A percentile compares a stretch with the other conserved stretches of the same genome.
Conservation (phyloP, 2,797 vertebrate species). For the Odontamblyopus rebecca region DNA sequence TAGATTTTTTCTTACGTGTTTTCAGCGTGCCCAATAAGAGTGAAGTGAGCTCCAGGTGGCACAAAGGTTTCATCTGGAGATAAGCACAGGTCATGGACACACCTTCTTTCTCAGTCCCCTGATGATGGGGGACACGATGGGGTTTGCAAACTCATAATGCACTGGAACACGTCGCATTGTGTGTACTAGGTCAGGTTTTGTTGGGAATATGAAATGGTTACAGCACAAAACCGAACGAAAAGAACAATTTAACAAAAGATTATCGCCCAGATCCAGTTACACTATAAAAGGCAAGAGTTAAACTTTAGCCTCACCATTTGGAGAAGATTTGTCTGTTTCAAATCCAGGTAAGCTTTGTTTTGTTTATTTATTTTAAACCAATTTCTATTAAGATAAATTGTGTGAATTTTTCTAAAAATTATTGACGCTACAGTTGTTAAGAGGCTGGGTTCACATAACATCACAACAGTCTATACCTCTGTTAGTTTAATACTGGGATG, state of each 20-base stretch:
- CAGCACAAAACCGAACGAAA: constrained; percentile 42
- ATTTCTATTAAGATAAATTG: neutral
- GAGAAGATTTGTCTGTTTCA: constrained; percentile 27
- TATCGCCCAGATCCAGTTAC: constrained; percentile 47
- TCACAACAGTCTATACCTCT: neutral
- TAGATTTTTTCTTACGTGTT: neutral
- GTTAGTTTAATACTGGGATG: neutral
- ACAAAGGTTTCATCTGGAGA: neutral
- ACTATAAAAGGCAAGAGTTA: constrained; percentile 66
- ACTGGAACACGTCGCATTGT: constrained; percentile 62
- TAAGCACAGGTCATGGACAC: constrained; percentile 31
- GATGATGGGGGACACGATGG: constrained; percentile 26
- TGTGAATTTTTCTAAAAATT: neutral
- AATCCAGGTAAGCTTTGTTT: constrained; percentile 38
- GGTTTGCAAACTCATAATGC: constrained; percentile 40
- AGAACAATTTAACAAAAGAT: constrained; percentile 62
- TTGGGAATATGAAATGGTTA: constrained; percentile 39
- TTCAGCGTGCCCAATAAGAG: neutral
- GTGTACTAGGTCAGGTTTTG: constrained; percentile 73
- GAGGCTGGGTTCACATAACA: neutral
- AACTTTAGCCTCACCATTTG: constrained; percentile 33
- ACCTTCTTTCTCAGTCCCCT: constrained; percentile 42
- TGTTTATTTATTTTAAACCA: too few species aligned
- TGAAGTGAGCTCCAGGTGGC: neutral
- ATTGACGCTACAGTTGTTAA: neutral